phyloP scores from a whole-genome alignment of 2,113 vertebrate species.

The Dascyllus trimaculatus region DNA sequence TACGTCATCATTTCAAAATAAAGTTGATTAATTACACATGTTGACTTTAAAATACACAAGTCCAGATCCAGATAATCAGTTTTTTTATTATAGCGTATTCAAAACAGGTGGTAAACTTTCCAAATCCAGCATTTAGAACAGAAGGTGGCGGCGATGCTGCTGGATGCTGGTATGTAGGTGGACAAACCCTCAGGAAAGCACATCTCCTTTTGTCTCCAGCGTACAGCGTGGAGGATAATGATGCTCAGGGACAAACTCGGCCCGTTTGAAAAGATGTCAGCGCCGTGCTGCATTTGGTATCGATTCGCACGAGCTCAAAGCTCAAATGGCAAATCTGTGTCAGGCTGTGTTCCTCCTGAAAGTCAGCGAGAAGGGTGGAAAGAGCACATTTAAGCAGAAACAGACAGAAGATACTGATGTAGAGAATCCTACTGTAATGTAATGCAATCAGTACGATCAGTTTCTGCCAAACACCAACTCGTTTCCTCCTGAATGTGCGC shows the following conservation, averaged over 20 bases:
- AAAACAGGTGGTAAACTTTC: background rate
- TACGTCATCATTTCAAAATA: no score
- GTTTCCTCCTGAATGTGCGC: constrained; percentile 25
- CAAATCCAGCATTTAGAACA: background rate
- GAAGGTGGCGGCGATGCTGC: background rate
- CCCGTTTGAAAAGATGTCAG: background rate
- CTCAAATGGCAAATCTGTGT: background rate
- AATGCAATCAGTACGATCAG: background rate
- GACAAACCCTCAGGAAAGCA: background rate
- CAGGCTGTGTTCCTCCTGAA: background rate
- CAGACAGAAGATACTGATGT: no score
- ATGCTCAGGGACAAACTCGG: background rate
- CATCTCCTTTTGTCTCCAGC: background rate
- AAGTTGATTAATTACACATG: background rate
- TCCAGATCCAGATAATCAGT: no score
- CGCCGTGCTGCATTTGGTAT: background rate
- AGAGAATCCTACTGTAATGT: no score
- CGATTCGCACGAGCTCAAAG: background rate
- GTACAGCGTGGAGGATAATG: background rate
- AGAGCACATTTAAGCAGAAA: background rate
- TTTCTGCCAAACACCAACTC: background rate
- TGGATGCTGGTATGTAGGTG: background rate
- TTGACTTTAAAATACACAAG: background rate
- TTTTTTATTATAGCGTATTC: no score
- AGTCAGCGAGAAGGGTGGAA: background rate